Evolutionary conservation across 2,113 vertebrate genomes (phyloP).

Genomic region (Cyphomyrus plagiostoma): DNA sequence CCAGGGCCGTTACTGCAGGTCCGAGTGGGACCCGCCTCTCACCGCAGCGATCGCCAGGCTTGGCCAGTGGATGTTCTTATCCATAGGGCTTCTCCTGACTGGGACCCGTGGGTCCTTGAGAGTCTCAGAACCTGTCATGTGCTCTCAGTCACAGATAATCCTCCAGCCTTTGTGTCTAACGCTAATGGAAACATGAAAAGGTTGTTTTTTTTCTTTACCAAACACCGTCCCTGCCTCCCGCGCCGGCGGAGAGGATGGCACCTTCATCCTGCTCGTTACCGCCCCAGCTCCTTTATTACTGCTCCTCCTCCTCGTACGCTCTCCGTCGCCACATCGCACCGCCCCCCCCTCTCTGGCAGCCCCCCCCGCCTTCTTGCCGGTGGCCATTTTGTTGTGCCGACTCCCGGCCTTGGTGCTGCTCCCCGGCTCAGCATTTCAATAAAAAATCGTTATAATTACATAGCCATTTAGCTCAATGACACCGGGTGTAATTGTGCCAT

Average conservation of each 20-base stretch:
- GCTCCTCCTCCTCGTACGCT: not conserved
- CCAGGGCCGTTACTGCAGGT: not conserved
- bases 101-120: not conserved
- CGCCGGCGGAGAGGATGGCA: not conserved
- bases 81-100: not conserved
- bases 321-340: not conserved
- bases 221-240: not conserved
- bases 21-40: not conserved
- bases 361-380: not conserved
- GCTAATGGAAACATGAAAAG: not conserved
- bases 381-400: not conserved
- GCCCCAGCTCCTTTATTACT: not conserved
- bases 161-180: not conserved
- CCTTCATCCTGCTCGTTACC: not conserved
- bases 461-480: constrained; percentile 71
- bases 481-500: constrained; percentile 70
- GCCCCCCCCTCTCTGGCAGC: not conserved
- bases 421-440: constrained; percentile 62
- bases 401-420: not conserved
- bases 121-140: not conserved
- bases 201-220: not conserved
- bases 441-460: constrained; percentile 69
- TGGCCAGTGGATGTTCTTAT: not conserved
- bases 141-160: not conserved
- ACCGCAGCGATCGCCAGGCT: not conserved